Base-by-base conservation (phyloP, 2,113 vertebrate genomes). In the Castor canadensis region DNA sequence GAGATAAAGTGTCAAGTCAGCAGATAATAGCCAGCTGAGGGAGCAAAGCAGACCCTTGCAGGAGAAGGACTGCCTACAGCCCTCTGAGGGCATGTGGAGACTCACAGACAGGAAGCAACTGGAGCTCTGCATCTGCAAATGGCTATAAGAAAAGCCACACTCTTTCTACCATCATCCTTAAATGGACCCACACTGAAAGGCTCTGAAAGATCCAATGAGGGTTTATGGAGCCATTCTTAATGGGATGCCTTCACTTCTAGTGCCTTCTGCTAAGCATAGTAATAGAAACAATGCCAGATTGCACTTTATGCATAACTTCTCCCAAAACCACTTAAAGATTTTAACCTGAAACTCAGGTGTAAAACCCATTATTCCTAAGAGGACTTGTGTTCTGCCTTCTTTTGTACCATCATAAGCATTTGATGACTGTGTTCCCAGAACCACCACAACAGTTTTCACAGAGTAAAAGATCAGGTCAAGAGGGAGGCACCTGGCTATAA, bases 1-100 rank as follows among this genome's bases (percentile, higher is more conserved):
- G 0, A 97, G 60, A 94, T 92, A 82, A 97, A 82, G 86, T 93
- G 75, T 47, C 89, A 97, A 49, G 69, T 93, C 90, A 95, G 89
- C 93, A 96, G 26, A 62, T 28, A 97, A 98, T 92, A 10, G 93
- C 66, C 28, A 67, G 26, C 52, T 86, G 38, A 95, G 60, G 93
- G 76, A 3, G 58, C 49, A 86, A 86, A 38, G 62, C 60, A 38
- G 22, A 66, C 16, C 76, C 38, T 40, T 35, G 11, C 0, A 66
- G 24, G 67, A 67, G 93, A 94, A 93, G 47, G 16, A 67, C 60
- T 62, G 66, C 80, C 76, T 0, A 1, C 30, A 71, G 75, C 35
- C 54, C 72, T 87, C 1, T 11, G 75, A 30, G 30, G 43, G 8
- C n/a, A 91, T 60, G n/a, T 49, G 62, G 54, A 35, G 76, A 94